Percentiles rank a stretch among this genome's conserved stretches.
Evolutionary conservation across 2,888 invertebrate species (phyloP).

Genomic region (Hydrotaea diabolus): DNA sequence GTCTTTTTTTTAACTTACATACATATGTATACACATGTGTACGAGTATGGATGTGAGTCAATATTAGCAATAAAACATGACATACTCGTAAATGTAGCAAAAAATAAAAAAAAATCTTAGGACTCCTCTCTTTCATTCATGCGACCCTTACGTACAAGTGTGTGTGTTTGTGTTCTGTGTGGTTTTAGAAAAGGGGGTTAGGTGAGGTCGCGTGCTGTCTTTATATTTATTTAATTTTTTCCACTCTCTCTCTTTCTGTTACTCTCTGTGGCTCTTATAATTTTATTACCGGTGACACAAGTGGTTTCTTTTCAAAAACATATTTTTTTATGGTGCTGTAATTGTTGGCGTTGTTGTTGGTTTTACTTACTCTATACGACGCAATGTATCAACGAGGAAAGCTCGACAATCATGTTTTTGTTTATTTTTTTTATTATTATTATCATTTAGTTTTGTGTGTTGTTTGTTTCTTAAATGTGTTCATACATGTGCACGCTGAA

Average conservation of each 20-base stretch:
- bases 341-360: slow-evolving; percentile 53
- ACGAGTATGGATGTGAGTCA: slow-evolving; percentile 5
- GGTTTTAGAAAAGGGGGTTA: slow-evolving; percentile 64
- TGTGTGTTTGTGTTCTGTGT: slow-evolving; percentile 33
- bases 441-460: neutral
- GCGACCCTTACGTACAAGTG: slow-evolving; percentile 43
- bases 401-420: neutral
- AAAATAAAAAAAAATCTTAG: slow-evolving; percentile 40
- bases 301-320: slow-evolving; percentile 55
- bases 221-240: slow-evolving; percentile 61
- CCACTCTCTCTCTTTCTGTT: slow-evolving; percentile 25
- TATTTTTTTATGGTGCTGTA: neutral
- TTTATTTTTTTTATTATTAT: neutral
- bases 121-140: slow-evolving; percentile 51
- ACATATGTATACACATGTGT: neutral
- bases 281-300: slow-evolving; percentile 66
- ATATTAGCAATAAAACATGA: slow-evolving; percentile 28
- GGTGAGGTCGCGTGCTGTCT: slow-evolving; percentile 66
- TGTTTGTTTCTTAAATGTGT: slow-evolving; percentile 32
- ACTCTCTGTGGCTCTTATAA: slow-evolving; percentile 55
- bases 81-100: slow-evolving; percentile 13
- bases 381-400: slow-evolving; percentile 26
- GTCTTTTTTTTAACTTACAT: neutral
- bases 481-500: neutral
- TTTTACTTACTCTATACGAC: slow-evolving; percentile 65